A percentile compares a stretch with the other conserved stretches of the same genome.
Conservation (phyloP, 2,888 invertebrate species). For the Taphrorychus bicolor region DNA sequence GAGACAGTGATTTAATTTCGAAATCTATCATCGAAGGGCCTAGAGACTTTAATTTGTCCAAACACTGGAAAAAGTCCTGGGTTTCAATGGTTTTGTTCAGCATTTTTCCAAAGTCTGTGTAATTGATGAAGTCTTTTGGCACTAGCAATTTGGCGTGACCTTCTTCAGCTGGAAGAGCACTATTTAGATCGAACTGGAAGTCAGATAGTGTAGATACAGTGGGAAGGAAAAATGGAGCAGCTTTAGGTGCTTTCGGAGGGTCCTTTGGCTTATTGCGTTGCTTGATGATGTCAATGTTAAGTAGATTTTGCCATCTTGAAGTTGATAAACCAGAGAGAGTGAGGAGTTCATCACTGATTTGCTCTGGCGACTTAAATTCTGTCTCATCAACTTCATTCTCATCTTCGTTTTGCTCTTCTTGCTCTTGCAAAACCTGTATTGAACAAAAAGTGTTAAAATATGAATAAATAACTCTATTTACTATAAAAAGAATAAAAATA, state of each 20-base stretch:
- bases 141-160: slow-evolving; percentile 63
- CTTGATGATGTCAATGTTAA: slow-evolving; percentile 69
- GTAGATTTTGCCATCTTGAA: slow-evolving; percentile 90
- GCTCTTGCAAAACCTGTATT: slow-evolving; percentile 20
- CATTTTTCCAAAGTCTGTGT: slow-evolving; percentile 73
- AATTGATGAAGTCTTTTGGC: slow-evolving; percentile 68
- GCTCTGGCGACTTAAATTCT: slow-evolving; percentile 74
- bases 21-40: slow-evolving; percentile 87
- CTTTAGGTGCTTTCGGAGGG: slow-evolving; percentile 80
- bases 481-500: slow-evolving; percentile 35
- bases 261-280: slow-evolving; percentile 89
- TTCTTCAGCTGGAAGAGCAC: slow-evolving; percentile 52
- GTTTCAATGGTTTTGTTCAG: slow-evolving; percentile 63
- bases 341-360: slow-evolving; percentile 77
- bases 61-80: slow-evolving; percentile 64
- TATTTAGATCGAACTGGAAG: slow-evolving; percentile 78
- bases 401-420: slow-evolving; percentile 52
- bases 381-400: slow-evolving; percentile 58
- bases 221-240: slow-evolving; percentile 96
- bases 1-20: slow-evolving; percentile 82
- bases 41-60: slow-evolving; percentile 71
- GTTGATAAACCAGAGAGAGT: slow-evolving; percentile 86
- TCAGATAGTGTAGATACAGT: slow-evolving; percentile 85
- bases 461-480: not conserved
- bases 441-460: not conserved